These are phyloP conservation scores for Empis livida DNA, from an alignment of 2,888 invertebrate genomes.

Conservation along the genomic window DNA sequence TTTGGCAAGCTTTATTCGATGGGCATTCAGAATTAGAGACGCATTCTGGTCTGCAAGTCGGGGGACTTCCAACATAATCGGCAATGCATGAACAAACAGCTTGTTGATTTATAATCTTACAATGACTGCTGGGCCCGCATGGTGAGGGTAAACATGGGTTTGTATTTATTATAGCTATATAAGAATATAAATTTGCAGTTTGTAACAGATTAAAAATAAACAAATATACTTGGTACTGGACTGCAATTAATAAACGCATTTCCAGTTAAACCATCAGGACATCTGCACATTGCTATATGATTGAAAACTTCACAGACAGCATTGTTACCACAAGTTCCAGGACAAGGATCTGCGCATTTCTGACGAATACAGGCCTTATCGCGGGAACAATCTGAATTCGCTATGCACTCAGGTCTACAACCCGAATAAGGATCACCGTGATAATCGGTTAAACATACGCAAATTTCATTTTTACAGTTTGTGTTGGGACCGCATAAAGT, in stretches of 20 bases:
- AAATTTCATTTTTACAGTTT: slow-evolving; percentile 49
- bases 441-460: slow-evolving; percentile 55
- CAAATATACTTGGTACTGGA: slow-evolving; percentile 17
- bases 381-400: slow-evolving; percentile 58
- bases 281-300: slow-evolving; percentile 64
- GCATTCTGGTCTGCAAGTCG: slow-evolving; percentile 58
- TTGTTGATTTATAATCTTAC: slow-evolving; percentile 57
- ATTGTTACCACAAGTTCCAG: slow-evolving; percentile 61
- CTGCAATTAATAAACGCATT: slow-evolving; percentile 54
- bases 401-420: slow-evolving; percentile 68
- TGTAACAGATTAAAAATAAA: too few relatives aligned
- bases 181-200: too few relatives aligned
- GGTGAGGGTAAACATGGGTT: slow-evolving; percentile 58
- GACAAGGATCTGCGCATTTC: slow-evolving; percentile 67
- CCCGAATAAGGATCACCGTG: slow-evolving; percentile 61
- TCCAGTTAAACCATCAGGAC: slow-evolving; percentile 55
- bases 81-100: slow-evolving; percentile 58
- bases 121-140: slow-evolving; percentile 69
- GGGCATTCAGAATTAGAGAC: slow-evolving; percentile 47
- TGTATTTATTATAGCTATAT: neutral
- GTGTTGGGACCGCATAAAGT: slow-evolving; percentile 63
- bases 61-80: slow-evolving; percentile 61
- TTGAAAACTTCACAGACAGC: slow-evolving; percentile 65
- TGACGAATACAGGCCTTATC: slow-evolving; percentile 55
- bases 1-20: slow-evolving; percentile 44